A percentile compares a stretch with the other conserved stretches of the same genome.
phyloP scores from a whole-genome alignment of 92 coral and sea anemone genomes.

The Epizoanthus illoricatus region DNA sequence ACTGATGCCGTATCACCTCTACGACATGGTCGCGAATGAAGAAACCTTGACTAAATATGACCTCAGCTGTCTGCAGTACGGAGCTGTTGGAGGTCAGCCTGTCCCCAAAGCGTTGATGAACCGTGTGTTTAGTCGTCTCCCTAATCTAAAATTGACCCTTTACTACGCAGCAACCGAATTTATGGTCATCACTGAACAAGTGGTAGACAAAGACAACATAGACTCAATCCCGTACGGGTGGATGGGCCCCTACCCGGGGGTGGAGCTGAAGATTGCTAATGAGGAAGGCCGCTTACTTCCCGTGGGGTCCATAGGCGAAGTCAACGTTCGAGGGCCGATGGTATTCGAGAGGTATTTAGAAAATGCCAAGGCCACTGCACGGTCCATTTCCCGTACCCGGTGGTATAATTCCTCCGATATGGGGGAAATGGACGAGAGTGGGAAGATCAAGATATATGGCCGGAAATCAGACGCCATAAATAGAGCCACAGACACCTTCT shows the following conservation, averaged over 20 bases:
- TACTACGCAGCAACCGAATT: conserved; percentile 45
- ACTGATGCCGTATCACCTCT: conserved; percentile 36
- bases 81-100: conserved; percentile 41
- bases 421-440: conserved; percentile 14
- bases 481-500: conserved; percentile 17
- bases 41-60: conserved; percentile 7
- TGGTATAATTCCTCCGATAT: conserved; percentile 22
- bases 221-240: conserved; percentile 34
- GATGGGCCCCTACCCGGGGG: conserved; percentile 43
- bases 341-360: conserved; percentile 8
- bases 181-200: conserved; percentile 19
- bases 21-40: conserved; percentile 26
- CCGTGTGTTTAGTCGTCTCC: conserved; percentile 16
- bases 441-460: conserved; percentile 6
- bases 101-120: not conserved
- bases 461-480: conserved; percentile 20
- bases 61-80: conserved; percentile 18
- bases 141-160: conserved; percentile 3
- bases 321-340: conserved; percentile 6
- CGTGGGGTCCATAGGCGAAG: not conserved
- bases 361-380: not conserved
- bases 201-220: conserved; percentile 14
- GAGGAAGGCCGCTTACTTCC: conserved; percentile 31
- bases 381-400: not conserved
- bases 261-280: conserved; percentile 43